Evolutionary conservation across 1,140 invertebrate species (phyloP), one percentile per base, ranked within the genome.

Genomic region (Heliothis subflexa): DNA sequence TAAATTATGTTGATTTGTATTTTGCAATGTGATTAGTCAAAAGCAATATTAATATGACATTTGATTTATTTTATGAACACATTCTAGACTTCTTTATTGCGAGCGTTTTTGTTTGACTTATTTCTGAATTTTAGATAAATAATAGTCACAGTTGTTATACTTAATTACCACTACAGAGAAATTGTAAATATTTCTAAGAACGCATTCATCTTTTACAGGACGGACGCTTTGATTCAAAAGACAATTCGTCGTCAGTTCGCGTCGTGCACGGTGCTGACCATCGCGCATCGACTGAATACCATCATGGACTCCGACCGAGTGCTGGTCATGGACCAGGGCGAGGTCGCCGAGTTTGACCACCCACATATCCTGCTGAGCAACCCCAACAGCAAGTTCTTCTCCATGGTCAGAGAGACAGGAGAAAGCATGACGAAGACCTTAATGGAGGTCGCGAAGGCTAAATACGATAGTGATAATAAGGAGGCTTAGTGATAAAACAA

Each of bases 261-360:
- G 3, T 86, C 95, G 3, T 96, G 96, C 81, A 98, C 97, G 0
- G 97, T 98, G n/a, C 90, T 98, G 10, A 97, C 97, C 0, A 97
- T 98, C 74, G 97, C 97, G 25, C 97, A 98, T 93, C 95, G 97
- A 40, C 91, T 98, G 5, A 95, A 98, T 85, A 96, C 96, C 0
- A 95, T 96, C 14, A 96, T 96, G 95, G 96, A 96, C 82, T 96
- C 96, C 52, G 97, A 98, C 88, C 95, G 96, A 78, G 96, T 98
- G 0, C 88, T 98, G 40, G 97, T 98, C 0, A 95, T 98, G 95
- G 96, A 97, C 86, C 86, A 96, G 9, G 96, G 97, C 91, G 94
- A 97, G 70, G 89, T 92, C 0, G 92, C 92, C 14, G 97, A 98
- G 92, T 97, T 97, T 88, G 97, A 97, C 71, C 95, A 96, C 78